Conservation (phyloP, 2,888 invertebrate genomes). For the Drosophila greeni region DNA sequence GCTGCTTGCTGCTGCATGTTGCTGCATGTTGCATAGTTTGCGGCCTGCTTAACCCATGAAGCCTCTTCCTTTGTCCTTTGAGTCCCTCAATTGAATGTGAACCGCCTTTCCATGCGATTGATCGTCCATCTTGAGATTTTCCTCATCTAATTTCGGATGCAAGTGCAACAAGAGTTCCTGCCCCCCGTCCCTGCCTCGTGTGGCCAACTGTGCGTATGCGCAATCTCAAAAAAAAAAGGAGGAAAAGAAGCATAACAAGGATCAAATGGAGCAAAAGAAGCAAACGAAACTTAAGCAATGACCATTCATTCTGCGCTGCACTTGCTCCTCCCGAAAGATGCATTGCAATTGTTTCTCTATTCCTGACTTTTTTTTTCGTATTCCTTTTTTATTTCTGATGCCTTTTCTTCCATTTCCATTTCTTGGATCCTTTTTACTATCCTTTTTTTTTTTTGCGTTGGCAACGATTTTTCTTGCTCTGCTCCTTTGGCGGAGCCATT, state of each 20-base stretch:
- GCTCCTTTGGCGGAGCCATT: constrained; percentile 51
- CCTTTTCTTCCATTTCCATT: neutral
- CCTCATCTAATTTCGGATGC: constrained; percentile 16
- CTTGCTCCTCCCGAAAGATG: constrained; percentile 25
- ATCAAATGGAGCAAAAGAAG: constrained; percentile 16
- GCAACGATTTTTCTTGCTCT: constrained; percentile 36
- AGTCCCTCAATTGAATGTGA: constrained; percentile 20
- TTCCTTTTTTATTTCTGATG: too few relatives aligned
- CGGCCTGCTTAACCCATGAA: constrained; percentile 25
- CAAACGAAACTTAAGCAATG: constrained; percentile 42
- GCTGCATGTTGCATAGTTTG: constrained; percentile 17
- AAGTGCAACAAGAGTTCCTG: neutral
- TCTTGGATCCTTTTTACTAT: neutral
- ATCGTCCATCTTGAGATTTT: constrained; percentile 19
- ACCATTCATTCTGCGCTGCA: constrained; percentile 46
- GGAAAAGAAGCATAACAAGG: neutral
- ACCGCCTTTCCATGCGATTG: constrained; percentile 22
- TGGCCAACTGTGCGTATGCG: constrained; percentile 36
- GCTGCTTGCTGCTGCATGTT: too few relatives aligned
- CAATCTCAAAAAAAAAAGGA: constrained; percentile 13
- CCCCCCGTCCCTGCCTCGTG: neutral
- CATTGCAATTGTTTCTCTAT: constrained; percentile 42
- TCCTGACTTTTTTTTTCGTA: neutral
- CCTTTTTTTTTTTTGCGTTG: constrained; percentile 3
- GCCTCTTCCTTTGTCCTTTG: constrained; percentile 12